Conservation (phyloP, 2,797 vertebrate species). For the Halcyon chelicuti region DNA sequence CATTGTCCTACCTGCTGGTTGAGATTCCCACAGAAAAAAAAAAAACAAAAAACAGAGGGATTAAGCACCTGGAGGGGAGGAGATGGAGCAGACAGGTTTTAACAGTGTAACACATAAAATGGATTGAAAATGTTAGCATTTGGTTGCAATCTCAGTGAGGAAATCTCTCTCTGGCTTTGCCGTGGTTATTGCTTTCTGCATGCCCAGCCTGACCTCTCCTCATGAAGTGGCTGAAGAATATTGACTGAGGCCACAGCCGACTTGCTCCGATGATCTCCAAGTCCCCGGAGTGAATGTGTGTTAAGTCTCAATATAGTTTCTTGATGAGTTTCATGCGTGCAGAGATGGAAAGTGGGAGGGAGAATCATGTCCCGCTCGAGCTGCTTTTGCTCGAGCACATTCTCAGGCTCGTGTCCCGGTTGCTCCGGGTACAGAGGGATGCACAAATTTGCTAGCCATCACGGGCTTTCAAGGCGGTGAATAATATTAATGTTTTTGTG, state of each 20-base stretch:
- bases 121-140: not conserved
- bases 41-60: not conserved
- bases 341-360: not conserved
- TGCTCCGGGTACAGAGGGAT: accelerated
- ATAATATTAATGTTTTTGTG: not conserved
- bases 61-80: not conserved
- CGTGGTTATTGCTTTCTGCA: not conserved
- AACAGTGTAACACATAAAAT: not conserved
- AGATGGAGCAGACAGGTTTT: not conserved
- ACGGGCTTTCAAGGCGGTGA: not conserved
- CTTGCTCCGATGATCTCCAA: accelerated
- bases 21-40: not conserved
- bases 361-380: accelerated
- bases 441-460: not conserved
- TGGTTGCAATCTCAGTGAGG: not conserved
- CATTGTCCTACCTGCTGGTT: not conserved
- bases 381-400: accelerated
- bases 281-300: not conserved
- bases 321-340: not conserved
- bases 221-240: not conserved
- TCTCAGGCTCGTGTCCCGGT: not conserved
- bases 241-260: not conserved
- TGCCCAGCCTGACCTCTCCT: not conserved
- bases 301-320: not conserved
- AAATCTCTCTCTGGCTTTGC: not conserved